Evolutionary conservation across 1,140 invertebrate species (phyloP).

Genomic region (Macrosteles quadrilineatus): DNA sequence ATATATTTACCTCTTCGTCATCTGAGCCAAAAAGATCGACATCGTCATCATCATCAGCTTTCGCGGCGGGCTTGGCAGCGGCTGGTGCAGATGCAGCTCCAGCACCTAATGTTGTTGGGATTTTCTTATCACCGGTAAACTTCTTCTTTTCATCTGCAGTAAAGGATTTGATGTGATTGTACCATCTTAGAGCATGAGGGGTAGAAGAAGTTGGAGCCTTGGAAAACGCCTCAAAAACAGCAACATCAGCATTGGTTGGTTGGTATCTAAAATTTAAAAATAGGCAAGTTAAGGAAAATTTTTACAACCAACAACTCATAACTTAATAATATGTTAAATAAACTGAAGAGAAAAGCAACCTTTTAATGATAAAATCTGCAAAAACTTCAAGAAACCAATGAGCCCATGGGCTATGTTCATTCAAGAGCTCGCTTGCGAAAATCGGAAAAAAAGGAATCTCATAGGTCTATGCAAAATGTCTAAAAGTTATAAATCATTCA

Average conservation of each 20-base stretch:
- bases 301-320: neutral
- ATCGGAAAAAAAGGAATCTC: no score
- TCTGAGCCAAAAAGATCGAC: slow-evolving; percentile 90
- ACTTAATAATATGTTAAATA: slow-evolving; percentile 21
- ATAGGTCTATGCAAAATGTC: no score
- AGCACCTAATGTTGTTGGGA: slow-evolving; percentile 49
- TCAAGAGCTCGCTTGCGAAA: no score
- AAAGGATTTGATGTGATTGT: slow-evolving; percentile 91
- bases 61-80: slow-evolving; percentile 45
- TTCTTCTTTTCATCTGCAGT: slow-evolving; percentile 54
- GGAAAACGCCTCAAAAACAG: slow-evolving; percentile 75
- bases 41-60: slow-evolving; percentile 76
- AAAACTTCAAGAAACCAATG: neutral
- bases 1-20: slow-evolving; percentile 62
- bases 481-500: no score
- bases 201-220: slow-evolving; percentile 68
- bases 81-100: slow-evolving; percentile 42
- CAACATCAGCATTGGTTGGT: slow-evolving; percentile 82
- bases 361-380: slow-evolving; percentile 39
- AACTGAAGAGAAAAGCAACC: slow-evolving; percentile 3
- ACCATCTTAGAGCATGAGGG: slow-evolving; percentile 87
- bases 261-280: slow-evolving; percentile 66
- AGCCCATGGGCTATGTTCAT: no score
- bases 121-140: slow-evolving; percentile 57
- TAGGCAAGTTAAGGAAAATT: neutral